A percentile compares a stretch with the other conserved stretches of the same genome.
Evolutionary conservation across 2,113 vertebrate genomes (phyloP).

Genomic region (Myrmophylax atrothorax): DNA sequence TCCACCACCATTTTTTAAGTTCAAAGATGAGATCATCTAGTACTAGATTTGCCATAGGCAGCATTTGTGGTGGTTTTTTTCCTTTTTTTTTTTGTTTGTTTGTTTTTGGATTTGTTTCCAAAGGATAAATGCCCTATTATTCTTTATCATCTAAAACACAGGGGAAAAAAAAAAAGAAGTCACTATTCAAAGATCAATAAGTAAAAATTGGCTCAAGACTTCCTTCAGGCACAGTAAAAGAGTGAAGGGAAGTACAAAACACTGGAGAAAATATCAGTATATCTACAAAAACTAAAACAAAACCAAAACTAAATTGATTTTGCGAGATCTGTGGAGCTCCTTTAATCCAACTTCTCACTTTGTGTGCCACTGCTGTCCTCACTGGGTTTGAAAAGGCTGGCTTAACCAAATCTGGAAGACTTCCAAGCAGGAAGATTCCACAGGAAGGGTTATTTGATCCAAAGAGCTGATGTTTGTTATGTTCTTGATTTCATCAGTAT

Average conservation of each 20-base stretch:
- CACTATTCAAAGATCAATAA: background rate
- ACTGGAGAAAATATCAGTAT: background rate
- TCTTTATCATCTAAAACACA: background rate
- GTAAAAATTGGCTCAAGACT: background rate
- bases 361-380: background rate
- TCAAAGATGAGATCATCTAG: background rate
- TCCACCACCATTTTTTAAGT: background rate
- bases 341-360: background rate
- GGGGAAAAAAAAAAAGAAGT: background rate
- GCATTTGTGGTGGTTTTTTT: background rate
- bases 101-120: background rate
- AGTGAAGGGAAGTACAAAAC: background rate
- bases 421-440: background rate
- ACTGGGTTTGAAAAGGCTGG: background rate
- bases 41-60: background rate
- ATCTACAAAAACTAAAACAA: background rate
- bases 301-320: background rate
- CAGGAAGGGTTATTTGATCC: background rate
- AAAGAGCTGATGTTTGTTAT: background rate
- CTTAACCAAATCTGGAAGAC: background rate
- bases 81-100: background rate
- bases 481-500: background rate
- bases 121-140: background rate
- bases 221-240: background rate
- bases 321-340: accelerated